These are phyloP conservation scores for Tragelaphus scriptus DNA, from an alignment of 2,113 vertebrate species.

Conservation along the genomic window DNA sequence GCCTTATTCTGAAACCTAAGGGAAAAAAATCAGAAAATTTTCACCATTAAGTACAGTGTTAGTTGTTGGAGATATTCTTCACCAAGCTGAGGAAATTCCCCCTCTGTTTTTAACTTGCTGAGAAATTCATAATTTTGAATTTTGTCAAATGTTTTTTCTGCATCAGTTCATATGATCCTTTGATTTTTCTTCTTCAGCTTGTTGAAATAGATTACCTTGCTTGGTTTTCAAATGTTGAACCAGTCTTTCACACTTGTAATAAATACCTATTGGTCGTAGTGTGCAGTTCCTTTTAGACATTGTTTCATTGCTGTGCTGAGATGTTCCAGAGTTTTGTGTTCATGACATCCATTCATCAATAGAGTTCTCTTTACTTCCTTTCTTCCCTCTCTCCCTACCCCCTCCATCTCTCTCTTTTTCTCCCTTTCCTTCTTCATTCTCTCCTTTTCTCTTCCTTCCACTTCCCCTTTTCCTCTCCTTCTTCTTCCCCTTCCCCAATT, in stretches of 20 bases:
- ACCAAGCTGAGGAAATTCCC: not conserved
- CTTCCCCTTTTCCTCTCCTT: too few species aligned
- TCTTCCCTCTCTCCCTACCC: fast-evolving
- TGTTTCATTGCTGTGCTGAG: not conserved
- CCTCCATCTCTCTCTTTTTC: not conserved
- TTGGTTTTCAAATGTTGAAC: not conserved
- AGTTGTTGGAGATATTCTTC: not conserved
- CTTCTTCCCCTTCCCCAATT: too few species aligned
- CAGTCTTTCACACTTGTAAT: not conserved
- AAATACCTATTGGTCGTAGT: not conserved
- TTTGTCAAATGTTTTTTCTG: not conserved
- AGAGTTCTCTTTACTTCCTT: not conserved
- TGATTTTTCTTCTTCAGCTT: not conserved
- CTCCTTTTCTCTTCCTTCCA: too few species aligned
- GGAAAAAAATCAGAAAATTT: not conserved
- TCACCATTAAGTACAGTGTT: not conserved
- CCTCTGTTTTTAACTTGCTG: not conserved
- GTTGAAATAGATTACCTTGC: not conserved
- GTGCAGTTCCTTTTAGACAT: not conserved
- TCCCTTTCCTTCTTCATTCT: not conserved
- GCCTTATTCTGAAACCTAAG: not conserved
- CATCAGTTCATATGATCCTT: not conserved
- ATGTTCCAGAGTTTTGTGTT: not conserved
- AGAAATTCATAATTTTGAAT: not conserved
- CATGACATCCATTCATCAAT: not conserved